These are phyloP conservation scores for Crocallis elinguaria DNA, from an alignment of 2,888 invertebrate species.

Conservation along the genomic window DNA sequence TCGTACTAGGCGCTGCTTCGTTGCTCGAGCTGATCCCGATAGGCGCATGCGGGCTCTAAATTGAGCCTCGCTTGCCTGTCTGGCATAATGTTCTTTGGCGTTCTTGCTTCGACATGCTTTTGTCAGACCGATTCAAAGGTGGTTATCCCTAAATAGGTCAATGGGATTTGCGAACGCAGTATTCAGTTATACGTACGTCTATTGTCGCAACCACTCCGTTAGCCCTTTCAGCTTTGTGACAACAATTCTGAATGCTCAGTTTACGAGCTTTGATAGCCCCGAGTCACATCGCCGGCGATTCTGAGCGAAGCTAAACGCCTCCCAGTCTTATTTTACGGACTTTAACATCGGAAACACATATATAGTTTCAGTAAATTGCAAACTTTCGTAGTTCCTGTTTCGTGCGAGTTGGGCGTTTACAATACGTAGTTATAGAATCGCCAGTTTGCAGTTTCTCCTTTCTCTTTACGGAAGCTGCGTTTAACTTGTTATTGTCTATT, in stretches of 20 bases:
- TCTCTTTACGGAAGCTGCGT: slow-evolving; percentile 25
- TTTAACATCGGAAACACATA: slow-evolving; percentile 37
- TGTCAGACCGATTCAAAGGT: slow-evolving; percentile 76
- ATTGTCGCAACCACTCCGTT: slow-evolving; percentile 56
- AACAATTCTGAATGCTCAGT: slow-evolving; percentile 50
- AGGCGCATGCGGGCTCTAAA: slow-evolving; percentile 74
- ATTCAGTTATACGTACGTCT: slow-evolving; percentile 57
- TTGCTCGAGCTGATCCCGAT: slow-evolving; percentile 54
- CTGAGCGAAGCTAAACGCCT: slow-evolving; percentile 29
- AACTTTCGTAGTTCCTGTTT: slow-evolving; percentile 37
- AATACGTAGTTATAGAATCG: slow-evolving; percentile 26
- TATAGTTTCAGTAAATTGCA: slow-evolving; percentile 34
- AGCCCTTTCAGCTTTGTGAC: slow-evolving; percentile 54
- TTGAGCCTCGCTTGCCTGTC: slow-evolving; percentile 64
- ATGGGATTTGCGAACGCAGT: slow-evolving; percentile 64
- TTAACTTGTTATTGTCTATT: slow-evolving; percentile 34
- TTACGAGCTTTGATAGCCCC: slow-evolving; percentile 45
- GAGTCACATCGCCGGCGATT: slow-evolving; percentile 22
- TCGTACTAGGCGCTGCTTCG: slow-evolving; percentile 44
- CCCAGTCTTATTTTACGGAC: slow-evolving; percentile 32
- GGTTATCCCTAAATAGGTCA: slow-evolving; percentile 76
- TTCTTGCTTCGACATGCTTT: slow-evolving; percentile 77
- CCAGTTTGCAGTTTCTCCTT: slow-evolving; percentile 32
- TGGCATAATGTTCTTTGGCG: slow-evolving; percentile 77
- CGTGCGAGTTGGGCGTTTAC: slow-evolving; percentile 25